Evolutionary conservation across 2,888 invertebrate genomes (phyloP).

Genomic region (Allygus modestus): DNA sequence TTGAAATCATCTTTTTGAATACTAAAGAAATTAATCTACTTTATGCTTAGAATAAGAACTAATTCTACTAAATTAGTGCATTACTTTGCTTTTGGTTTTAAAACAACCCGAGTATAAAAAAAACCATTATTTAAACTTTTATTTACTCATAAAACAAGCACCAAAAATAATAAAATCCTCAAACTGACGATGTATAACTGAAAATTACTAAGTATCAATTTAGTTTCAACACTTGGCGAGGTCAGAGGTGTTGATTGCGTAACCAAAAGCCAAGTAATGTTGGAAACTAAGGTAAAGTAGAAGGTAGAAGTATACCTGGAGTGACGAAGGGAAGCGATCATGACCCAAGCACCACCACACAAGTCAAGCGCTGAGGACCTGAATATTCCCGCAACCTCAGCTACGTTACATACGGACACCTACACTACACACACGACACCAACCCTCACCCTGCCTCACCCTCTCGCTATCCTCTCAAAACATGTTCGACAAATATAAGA

Average conservation of each 20-base stretch:
- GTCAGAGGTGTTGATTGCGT: too few species aligned
- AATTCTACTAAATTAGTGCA: neutral
- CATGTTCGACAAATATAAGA: too few species aligned
- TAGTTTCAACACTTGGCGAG: too few species aligned
- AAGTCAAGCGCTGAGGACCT: slow-evolving; percentile 12
- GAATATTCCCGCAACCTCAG: slow-evolving; percentile 4
- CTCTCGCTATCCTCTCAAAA: neutral
- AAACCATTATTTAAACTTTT: too few species aligned
- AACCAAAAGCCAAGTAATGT: slow-evolving; percentile 2
- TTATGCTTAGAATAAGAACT: neutral
- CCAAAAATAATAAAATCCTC: too few species aligned
- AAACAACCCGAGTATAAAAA: too few species aligned
- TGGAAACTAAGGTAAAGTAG: slow-evolving; percentile 33
- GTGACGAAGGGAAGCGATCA: slow-evolving; percentile 37
- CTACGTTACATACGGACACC: slow-evolving; percentile 33
- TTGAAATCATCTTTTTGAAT: too few species aligned
- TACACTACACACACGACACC: slow-evolving; percentile 42
- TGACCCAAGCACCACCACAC: slow-evolving; percentile 45
- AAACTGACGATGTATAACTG: too few species aligned
- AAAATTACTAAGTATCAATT: too few species aligned
- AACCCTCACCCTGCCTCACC: neutral
- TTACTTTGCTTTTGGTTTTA: neutral
- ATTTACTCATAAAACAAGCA: too few species aligned
- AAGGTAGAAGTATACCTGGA: slow-evolving; percentile 36
- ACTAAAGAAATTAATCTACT: too few species aligned